phyloP scores from a whole-genome alignment of 2,113 vertebrate genomes.

The Apaloderma vittatum region DNA sequence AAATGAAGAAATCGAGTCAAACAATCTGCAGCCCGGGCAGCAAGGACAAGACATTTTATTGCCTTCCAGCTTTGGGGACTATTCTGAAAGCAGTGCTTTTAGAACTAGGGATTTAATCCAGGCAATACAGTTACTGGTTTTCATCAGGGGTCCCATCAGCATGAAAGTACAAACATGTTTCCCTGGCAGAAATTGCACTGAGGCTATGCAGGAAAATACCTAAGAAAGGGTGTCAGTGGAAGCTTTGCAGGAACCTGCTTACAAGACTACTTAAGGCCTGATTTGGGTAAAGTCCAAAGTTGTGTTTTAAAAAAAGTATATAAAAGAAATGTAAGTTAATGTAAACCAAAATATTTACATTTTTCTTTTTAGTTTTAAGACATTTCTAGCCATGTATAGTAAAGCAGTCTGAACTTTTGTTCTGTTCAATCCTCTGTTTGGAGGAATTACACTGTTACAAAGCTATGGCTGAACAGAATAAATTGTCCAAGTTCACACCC shows the following conservation, averaged over 20 bases:
- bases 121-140: neutral
- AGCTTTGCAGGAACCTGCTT: neutral
- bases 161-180: neutral
- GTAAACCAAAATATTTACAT: neutral
- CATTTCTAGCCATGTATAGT: neutral
- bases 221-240: neutral
- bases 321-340: neutral
- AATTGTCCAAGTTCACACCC: neutral
- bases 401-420: neutral
- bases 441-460: neutral
- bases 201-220: neutral
- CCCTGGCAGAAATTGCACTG: neutral
- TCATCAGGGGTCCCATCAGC: neutral
- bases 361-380: neutral
- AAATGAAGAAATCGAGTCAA: conserved; percentile 32
- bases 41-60: neutral
- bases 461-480: neutral
- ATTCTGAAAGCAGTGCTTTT: neutral
- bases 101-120: neutral
- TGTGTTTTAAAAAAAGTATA: neutral
- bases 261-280: neutral
- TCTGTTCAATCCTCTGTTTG: neutral
- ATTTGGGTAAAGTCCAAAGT: neutral
- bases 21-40: neutral
- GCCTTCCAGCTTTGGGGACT: neutral